Evolutionary conservation across 2,797 vertebrate species (phyloP).

Genomic region (Esox lucius): DNA sequence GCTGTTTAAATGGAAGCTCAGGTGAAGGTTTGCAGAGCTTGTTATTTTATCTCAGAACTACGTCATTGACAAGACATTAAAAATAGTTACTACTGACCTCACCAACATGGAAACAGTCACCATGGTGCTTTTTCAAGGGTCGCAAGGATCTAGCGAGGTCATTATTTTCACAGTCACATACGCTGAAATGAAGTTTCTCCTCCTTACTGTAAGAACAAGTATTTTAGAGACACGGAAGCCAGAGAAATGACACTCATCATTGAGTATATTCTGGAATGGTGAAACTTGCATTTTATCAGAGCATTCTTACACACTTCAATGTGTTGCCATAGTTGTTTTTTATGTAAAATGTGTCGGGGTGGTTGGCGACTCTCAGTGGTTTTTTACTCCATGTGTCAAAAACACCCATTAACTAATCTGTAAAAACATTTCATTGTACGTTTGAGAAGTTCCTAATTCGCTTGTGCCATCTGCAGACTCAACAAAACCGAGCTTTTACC

Average conservation of each 20-base stretch:
- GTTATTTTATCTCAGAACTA: slow-evolving; percentile 11
- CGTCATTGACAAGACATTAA: background rate
- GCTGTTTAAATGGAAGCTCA: background rate
- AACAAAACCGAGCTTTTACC: too few relatives aligned
- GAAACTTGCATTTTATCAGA: too few relatives aligned
- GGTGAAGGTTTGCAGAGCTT: slow-evolving; percentile 16
- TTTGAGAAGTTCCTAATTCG: too few relatives aligned
- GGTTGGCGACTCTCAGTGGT: too few relatives aligned
- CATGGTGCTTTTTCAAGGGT: background rate
- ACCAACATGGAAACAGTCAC: background rate
- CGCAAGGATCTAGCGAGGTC: background rate
- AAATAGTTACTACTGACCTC: background rate
- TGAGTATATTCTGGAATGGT: too few relatives aligned
- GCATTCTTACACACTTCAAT: too few relatives aligned
- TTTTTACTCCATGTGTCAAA: too few relatives aligned
- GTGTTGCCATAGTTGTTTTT: too few relatives aligned
- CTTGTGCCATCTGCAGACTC: too few relatives aligned
- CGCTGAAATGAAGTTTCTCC: background rate
- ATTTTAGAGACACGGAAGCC: background rate
- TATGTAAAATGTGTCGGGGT: too few relatives aligned
- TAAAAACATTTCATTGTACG: too few relatives aligned
- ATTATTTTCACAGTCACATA: background rate
- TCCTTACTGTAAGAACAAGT: background rate
- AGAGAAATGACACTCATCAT: background rate
- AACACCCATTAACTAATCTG: too few relatives aligned